Evolutionary conservation across 2,113 vertebrate species (phyloP).

Genomic region (Scartelaos histophorus): DNA sequence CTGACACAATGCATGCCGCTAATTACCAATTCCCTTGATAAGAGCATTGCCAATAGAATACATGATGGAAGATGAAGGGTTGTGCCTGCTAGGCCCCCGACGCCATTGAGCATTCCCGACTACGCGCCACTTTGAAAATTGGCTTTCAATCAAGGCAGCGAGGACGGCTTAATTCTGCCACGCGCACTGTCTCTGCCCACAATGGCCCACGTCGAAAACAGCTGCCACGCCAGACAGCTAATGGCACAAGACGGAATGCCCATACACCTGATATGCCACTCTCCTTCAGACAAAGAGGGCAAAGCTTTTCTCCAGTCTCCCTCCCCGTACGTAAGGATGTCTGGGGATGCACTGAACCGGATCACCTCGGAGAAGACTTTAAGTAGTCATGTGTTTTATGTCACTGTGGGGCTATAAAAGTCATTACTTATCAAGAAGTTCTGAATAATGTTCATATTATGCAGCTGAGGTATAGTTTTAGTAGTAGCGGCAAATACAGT

Average conservation of each 20-base stretch:
- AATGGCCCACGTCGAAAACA: constrained; percentile 37
- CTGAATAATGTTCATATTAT: too few species aligned
- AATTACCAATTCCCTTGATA: constrained; percentile 72
- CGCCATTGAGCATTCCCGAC: constrained; percentile 43
- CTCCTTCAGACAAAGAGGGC: constrained; percentile 30
- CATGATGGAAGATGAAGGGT: constrained; percentile 56
- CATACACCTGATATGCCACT: constrained; percentile 21
- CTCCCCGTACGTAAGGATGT: constrained; percentile 15
- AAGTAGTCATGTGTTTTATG: constrained; percentile 29
- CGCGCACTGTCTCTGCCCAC: constrained; percentile 31
- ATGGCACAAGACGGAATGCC: constrained; percentile 44
- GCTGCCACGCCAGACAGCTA: constrained; percentile 37
- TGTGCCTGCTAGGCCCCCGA: constrained; percentile 31
- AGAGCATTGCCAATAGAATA: constrained; percentile 57
- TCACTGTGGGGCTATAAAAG: not conserved
- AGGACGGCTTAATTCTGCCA: constrained; percentile 37
- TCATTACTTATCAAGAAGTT: not conserved
- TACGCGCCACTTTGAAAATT: constrained; percentile 56
- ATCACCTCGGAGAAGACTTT: constrained; percentile 39
- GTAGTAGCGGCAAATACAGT: too few species aligned
- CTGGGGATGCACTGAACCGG: constrained; percentile 29
- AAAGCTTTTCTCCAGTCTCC: constrained; percentile 31
- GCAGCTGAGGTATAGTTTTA: too few species aligned
- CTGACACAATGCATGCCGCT: constrained; percentile 67
- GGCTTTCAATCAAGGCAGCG: constrained; percentile 59